Conservation (phyloP, 2,113 vertebrate genomes). For the Porphyrio hochstetteri region DNA sequence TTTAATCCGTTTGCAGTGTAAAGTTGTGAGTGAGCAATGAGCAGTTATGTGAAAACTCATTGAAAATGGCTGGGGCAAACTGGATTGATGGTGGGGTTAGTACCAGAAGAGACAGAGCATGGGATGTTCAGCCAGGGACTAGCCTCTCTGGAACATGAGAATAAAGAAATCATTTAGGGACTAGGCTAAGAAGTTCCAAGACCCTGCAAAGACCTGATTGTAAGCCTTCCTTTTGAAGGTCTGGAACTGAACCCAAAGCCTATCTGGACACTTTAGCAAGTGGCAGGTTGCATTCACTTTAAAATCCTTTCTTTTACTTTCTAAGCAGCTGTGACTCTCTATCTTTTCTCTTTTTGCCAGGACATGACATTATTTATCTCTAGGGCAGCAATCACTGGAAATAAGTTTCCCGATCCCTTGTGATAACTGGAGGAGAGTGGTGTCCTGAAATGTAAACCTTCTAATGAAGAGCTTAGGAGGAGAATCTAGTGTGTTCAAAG, state of each 20-base stretch:
- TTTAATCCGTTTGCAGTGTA: neutral
- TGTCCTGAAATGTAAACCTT: constrained; percentile 12
- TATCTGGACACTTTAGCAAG: neutral
- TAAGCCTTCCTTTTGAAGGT: neutral
- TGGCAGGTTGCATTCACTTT: neutral
- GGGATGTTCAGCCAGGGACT: neutral
- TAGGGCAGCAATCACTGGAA: neutral
- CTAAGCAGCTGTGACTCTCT: neutral
- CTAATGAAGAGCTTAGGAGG: constrained; percentile 27
- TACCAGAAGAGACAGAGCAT: neutral
- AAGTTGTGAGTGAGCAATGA: neutral
- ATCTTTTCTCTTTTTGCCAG: neutral
- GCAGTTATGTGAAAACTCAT: neutral
- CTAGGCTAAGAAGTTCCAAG: neutral
- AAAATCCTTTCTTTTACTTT: neutral
- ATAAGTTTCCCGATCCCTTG: neutral
- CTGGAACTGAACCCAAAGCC: neutral
- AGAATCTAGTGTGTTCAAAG: neutral
- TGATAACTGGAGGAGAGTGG: neutral
- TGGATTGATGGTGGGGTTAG: neutral
- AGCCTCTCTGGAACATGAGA: neutral
- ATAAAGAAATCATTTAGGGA: neutral
- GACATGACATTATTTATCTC: constrained; percentile 8
- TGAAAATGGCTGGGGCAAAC: neutral
- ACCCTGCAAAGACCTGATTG: neutral